Conservation (phyloP, 2,888 invertebrate species). For the Eupithecia vulgata region DNA sequence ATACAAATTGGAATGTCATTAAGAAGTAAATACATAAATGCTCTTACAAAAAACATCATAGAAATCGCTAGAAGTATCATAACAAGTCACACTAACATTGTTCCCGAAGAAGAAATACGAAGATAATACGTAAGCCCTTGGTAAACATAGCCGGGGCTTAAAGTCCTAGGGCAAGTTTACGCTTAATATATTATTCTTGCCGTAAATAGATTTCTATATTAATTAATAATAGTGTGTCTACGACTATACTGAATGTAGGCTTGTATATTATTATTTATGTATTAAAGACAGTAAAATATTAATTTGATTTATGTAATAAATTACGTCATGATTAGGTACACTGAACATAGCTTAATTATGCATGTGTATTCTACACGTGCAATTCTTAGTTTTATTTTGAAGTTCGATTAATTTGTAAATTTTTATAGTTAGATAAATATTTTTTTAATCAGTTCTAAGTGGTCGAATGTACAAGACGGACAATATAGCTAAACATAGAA, state of each 20-base stretch:
- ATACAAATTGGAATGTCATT: constrained; percentile 73
- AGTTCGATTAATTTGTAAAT: not conserved
- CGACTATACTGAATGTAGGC: constrained; percentile 27
- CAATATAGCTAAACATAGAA: not conserved
- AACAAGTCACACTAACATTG: constrained; percentile 66
- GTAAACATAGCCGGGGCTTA: constrained; percentile 9
- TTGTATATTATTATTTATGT: not conserved
- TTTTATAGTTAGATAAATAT: not conserved
- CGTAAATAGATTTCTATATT: not conserved
- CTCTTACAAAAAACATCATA: constrained; percentile 61
- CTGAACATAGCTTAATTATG: not conserved
- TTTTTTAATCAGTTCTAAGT: not conserved
- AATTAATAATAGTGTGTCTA: constrained; percentile 6
- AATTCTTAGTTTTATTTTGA: not conserved
- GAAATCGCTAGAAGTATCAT: constrained; percentile 53
- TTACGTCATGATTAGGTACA: not conserved
- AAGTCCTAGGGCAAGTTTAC: constrained; percentile 22
- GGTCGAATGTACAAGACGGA: not conserved
- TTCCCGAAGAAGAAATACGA: constrained; percentile 57
- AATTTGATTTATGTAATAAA: constrained; percentile 6
- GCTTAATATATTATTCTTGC: constrained; percentile 1
- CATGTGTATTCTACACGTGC: not conserved
- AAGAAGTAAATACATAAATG: constrained; percentile 63
- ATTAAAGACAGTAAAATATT: not conserved
- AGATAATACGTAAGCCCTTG: constrained; percentile 24